Conservation (phyloP, 1,140 invertebrate genomes). For the Steinernema feltiae region DNA sequence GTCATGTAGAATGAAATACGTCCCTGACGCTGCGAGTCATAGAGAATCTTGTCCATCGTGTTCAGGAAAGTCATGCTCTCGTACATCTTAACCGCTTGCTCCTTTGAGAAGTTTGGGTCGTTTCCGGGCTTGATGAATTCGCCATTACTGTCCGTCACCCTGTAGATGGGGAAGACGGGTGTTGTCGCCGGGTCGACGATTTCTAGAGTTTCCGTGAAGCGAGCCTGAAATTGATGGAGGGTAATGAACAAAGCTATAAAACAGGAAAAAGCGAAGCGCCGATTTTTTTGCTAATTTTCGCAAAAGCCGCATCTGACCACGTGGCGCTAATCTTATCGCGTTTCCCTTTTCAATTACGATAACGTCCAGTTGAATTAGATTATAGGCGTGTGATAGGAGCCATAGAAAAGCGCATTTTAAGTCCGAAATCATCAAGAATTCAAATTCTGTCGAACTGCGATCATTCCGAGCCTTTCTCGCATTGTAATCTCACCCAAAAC, state of each 20-base stretch:
- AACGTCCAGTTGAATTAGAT: not conserved
- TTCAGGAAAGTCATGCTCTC: slow-evolving; percentile 75
- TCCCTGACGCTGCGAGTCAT: slow-evolving; percentile 95
- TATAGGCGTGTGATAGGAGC: too few species aligned
- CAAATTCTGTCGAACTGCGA: not conserved
- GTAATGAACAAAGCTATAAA: too few species aligned
- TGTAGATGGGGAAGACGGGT: slow-evolving; percentile 52
- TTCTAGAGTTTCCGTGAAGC: slow-evolving; percentile 52
- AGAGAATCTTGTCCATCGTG: slow-evolving; percentile 90
- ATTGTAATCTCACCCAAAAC: not conserved
- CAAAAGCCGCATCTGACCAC: too few species aligned
- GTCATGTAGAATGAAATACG: slow-evolving; percentile 99
- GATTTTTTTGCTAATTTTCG: not conserved
- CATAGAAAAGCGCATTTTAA: too few species aligned
- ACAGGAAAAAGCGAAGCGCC: not conserved
- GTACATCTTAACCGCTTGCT: slow-evolving; percentile 49
- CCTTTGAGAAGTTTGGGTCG: slow-evolving; percentile 51
- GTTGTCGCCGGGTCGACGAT: slow-evolving; percentile 35
- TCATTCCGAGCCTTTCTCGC: not conserved
- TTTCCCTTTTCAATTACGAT: not conserved
- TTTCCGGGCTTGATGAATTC: slow-evolving; percentile 44
- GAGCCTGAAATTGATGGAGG: slow-evolving; percentile 37
- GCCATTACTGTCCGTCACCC: slow-evolving; percentile 49
- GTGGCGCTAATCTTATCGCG: too few species aligned
- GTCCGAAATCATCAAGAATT: too few species aligned